Evolutionary conservation across 2,797 vertebrate genomes (phyloP), one percentile per base, ranked within the genome.

Genomic region (Onychomys leucogaster): DNA sequence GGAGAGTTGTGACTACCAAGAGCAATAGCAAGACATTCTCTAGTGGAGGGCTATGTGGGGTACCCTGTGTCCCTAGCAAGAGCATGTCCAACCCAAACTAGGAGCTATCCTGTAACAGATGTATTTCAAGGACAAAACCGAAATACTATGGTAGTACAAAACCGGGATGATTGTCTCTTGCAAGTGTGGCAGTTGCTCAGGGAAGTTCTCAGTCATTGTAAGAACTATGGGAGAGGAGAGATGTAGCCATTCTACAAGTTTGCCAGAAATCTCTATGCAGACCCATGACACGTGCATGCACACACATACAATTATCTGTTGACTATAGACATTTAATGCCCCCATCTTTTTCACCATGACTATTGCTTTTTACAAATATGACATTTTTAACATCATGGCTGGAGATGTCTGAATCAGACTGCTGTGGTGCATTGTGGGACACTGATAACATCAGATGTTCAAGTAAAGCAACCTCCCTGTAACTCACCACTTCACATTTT

Each of bases 401-500:
- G 32, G 43, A 21, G 37, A 90, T 84, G n/a, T 52, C 46, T 76
- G n/a, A 95, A 80, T 89, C 67, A 63, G 8, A 34, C 29, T 55
- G 80, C 80, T 82, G 80, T 3, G 32, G 75, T 59, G 41, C n/a
- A 46, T 1, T 67, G 41, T 59, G 37, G 65, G 76, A 76, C 82
- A 80, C 34, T 59, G 86, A 89, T 63, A 82, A 43, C 6, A 46
- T 75, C 55, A 21, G 41, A 80, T 86, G 34, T 80, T 75, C 12
- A 2, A 6, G 49, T 49, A 83, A 91, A 83, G 75, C 43, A 46
- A 81, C 55, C 55, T 55, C 17, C 91, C 84, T 90, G 49, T 83
- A 91, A 91, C 61, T 89, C 77, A 43, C 10, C 8, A 34, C 16
- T 89, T 94, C 69, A 17, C 34, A 94, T 95, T 94, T 93, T 83